phyloP scores from a whole-genome alignment of 1,140 invertebrate species.

The Platyura marginata region DNA sequence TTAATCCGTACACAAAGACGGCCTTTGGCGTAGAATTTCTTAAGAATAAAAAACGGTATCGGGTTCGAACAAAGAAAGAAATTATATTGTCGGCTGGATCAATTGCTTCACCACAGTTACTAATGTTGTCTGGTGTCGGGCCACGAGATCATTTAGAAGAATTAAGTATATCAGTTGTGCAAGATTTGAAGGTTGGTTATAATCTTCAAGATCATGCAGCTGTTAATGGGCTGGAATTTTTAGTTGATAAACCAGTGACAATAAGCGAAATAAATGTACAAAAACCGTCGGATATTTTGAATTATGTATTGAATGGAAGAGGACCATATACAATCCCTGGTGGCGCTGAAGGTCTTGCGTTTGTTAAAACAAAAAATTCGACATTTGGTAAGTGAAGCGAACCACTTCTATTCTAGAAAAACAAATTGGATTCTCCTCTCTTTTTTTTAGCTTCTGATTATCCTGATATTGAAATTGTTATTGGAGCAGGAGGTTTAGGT shows the following conservation, averaged over 20 bases:
- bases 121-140: conserved; percentile 67
- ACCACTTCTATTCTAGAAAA: background rate
- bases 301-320: conserved; percentile 31
- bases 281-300: conserved; percentile 31
- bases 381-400: conserved; percentile 10
- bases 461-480: conserved; percentile 62
- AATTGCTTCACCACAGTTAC: conserved; percentile 60
- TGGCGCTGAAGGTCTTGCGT: conserved; percentile 51
- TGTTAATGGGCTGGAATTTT: conserved; percentile 43
- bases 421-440: conserved; percentile 1
- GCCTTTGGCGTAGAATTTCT: conserved; percentile 31
- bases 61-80: conserved; percentile 49
- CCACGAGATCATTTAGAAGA: conserved; percentile 44
- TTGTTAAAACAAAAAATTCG: conserved; percentile 34
- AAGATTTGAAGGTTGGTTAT: conserved; percentile 55
- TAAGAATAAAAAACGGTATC: conserved; percentile 32
- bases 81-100: conserved; percentile 55
- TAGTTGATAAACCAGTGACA: conserved; percentile 39
- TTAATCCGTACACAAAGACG: conserved; percentile 31
- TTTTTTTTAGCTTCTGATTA: conserved; percentile 17
- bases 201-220: conserved; percentile 67
- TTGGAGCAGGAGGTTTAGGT: conserved; percentile 48
- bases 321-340: conserved; percentile 53
- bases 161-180: conserved; percentile 30
- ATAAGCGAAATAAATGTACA: conserved; percentile 24